These are phyloP conservation scores for Altica lythri DNA, from an alignment of 2,888 invertebrate genomes.

Conservation along the genomic window DNA sequence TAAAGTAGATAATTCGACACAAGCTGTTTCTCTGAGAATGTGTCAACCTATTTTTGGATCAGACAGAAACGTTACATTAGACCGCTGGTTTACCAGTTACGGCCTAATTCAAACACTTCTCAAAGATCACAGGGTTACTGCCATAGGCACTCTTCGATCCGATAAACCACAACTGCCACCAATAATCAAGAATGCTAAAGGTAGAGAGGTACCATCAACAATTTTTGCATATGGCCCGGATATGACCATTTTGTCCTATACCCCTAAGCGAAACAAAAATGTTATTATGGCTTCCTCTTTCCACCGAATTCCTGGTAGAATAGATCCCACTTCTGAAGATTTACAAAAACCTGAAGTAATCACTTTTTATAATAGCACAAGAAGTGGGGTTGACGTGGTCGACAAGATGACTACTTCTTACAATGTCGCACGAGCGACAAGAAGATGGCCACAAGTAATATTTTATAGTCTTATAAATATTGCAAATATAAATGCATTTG, in stretches of 20 bases:
- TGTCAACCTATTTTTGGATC: too few species aligned
- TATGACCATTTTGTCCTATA: conserved; percentile 15
- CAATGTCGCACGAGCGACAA: conserved; percentile 6
- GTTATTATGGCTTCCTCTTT: conserved; percentile 19
- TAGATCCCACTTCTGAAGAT: conserved; percentile 4
- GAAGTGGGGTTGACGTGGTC: conserved; percentile 20
- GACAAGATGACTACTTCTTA: conserved; percentile 10
- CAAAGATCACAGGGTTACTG: too few species aligned
- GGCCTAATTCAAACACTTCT: too few species aligned
- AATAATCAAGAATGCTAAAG: conserved; percentile 2
- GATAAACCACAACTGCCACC: too few species aligned
- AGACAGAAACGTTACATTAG: too few species aligned
- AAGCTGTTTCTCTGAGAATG: too few species aligned
- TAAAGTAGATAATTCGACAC: too few species aligned
- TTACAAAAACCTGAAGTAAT: conserved; percentile 17
- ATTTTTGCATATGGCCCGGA: conserved; percentile 20
- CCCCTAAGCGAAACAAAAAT: conserved; percentile 20
- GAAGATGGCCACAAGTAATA: conserved; percentile 10
- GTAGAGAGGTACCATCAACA: neutral
- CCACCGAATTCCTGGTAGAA: conserved; percentile 8
- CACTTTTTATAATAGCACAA: conserved; percentile 13
- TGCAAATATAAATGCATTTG: conserved; percentile 11
- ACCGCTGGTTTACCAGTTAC: too few species aligned
- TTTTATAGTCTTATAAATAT: conserved; percentile 9
- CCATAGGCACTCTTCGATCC: too few species aligned